Percentiles rank a stretch among this genome's conserved stretches.
Evolutionary conservation across 2,888 invertebrate genomes (phyloP).

Genomic region (Venustoraphidia nigricollis): DNA sequence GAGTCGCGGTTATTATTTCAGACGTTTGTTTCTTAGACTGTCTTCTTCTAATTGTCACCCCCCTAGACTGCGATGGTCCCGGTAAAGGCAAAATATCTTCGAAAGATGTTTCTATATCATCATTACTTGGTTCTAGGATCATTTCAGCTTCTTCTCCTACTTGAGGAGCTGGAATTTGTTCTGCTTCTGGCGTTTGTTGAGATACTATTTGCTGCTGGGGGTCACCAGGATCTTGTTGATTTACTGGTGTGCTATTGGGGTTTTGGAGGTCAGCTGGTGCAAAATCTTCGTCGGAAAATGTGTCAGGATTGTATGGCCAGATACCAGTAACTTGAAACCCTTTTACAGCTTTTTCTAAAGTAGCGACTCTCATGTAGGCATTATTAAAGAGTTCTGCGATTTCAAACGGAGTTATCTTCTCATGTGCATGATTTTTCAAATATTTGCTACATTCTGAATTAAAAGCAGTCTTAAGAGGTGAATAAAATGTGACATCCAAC

Average conservation of each 20-base stretch:
- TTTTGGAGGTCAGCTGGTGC: background rate
- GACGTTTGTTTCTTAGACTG: too few relatives aligned
- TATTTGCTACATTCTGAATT: background rate
- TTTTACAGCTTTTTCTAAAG: constrained; percentile 6
- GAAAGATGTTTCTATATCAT: too few relatives aligned
- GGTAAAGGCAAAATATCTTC: too few relatives aligned
- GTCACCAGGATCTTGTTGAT: too few relatives aligned
- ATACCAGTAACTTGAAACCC: constrained; percentile 3
- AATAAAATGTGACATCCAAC: background rate
- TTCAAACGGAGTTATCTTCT: constrained; percentile 6
- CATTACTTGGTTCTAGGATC: too few relatives aligned
- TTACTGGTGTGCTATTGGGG: background rate
- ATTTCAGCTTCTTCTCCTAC: too few relatives aligned
- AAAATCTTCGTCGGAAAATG: constrained; percentile 6
- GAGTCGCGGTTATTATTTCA: too few relatives aligned
- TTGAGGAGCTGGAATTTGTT: too few relatives aligned
- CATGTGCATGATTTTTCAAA: constrained; percentile 3
- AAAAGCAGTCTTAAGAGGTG: background rate
- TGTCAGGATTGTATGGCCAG: constrained; percentile 4
- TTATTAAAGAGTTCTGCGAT: constrained; percentile 6
- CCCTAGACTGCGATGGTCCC: too few relatives aligned
- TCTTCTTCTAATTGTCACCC: too few relatives aligned
- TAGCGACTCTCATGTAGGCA: constrained; percentile 3
- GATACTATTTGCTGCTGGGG: too few relatives aligned
- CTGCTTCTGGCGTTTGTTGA: too few relatives aligned